phyloP scores from a whole-genome alignment of 2,113 vertebrate genomes.

The Varanus komodoensis region DNA sequence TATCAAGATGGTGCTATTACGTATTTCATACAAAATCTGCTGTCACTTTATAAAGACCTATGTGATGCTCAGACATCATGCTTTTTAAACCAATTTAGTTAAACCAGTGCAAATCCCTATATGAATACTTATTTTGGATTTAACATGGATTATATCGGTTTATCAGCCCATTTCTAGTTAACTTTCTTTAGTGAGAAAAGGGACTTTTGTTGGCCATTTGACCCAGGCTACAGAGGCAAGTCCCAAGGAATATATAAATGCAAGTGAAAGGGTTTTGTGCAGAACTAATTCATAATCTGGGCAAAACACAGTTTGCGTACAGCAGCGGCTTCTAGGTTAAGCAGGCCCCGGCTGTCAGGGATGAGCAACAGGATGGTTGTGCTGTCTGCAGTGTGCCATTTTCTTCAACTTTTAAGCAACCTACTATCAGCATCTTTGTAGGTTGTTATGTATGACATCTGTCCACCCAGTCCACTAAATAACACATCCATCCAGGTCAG shows the following conservation, averaged over 20 bases:
- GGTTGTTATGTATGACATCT: too few species aligned
- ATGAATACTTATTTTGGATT: conserved; percentile 23
- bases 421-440: too few species aligned
- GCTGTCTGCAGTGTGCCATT: too few species aligned
- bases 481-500: too few species aligned
- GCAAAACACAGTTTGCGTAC: neutral
- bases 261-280: neutral
- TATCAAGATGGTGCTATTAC: neutral
- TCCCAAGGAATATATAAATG: neutral
- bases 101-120: conserved; percentile 28
- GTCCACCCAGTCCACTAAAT: too few species aligned
- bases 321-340: too few species aligned
- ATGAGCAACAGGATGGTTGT: too few species aligned
- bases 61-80: neutral
- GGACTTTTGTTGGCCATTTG: neutral
- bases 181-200: conserved; percentile 11
- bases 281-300: neutral
- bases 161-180: conserved; percentile 11
- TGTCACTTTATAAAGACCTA: neutral
- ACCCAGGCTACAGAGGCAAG: neutral
- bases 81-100: conserved; percentile 17
- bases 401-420: too few species aligned
- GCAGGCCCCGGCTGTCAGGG: too few species aligned
- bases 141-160: conserved; percentile 5
- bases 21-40: neutral